A percentile compares a stretch with the other conserved stretches of the same genome.
phyloP scores from a whole-genome alignment of 2,113 vertebrate genomes.

The Nycticryphes semicollaris region DNA sequence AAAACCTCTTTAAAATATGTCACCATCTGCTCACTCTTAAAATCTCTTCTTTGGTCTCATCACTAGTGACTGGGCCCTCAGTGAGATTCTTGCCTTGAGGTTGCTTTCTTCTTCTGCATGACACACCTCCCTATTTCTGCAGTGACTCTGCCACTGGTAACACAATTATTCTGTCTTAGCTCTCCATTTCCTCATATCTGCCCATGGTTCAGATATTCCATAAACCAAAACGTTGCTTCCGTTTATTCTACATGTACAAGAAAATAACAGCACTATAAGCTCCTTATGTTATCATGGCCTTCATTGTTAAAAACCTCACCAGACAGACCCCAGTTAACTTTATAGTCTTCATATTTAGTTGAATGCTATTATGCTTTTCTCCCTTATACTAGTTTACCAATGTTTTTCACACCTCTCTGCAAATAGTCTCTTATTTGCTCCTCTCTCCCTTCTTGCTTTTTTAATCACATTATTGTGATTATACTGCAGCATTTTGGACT shows the following conservation, averaged over 20 bases:
- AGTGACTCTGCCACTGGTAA: background rate
- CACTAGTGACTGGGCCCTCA: background rate
- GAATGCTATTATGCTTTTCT: background rate
- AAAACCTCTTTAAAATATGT: slow-evolving; percentile 13
- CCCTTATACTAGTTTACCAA: background rate
- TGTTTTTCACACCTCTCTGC: background rate
- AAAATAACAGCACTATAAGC: background rate
- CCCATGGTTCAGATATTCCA: background rate
- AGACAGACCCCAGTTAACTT: background rate
- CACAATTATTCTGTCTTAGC: background rate
- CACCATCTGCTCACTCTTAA: background rate
- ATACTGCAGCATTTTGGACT: background rate
- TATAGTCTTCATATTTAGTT: background rate
- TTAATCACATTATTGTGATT: background rate
- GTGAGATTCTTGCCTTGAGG: background rate
- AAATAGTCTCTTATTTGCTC: background rate
- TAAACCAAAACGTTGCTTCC: background rate
- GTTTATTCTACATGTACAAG: background rate
- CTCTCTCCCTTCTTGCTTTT: background rate
- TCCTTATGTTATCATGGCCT: background rate
- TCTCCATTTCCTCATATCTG: background rate
- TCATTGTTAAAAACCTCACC: background rate
- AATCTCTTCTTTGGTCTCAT: background rate
- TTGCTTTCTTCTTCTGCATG: background rate
- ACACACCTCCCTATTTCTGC: background rate